These are phyloP conservation scores for Chanos chanos DNA, from an alignment of 2,797 vertebrate genomes.

Conservation along the genomic window DNA sequence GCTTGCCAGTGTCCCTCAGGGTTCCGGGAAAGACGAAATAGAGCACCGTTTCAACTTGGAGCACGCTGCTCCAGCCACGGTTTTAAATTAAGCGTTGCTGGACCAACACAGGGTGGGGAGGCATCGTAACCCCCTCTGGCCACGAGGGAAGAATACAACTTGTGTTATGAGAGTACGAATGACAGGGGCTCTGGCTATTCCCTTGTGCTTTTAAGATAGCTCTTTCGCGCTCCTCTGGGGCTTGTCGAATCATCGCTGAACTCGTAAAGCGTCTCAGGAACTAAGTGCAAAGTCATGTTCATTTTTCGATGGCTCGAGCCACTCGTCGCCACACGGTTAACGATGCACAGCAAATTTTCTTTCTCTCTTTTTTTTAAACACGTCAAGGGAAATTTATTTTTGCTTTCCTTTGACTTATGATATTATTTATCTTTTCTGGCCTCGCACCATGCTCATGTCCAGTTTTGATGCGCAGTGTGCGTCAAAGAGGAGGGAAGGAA, in stretches of 20 bases:
- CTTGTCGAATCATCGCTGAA: too few relatives aligned
- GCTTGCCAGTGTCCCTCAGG: constrained; percentile 72
- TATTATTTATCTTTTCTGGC: too few relatives aligned
- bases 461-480: constrained; percentile 26
- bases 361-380: too few relatives aligned
- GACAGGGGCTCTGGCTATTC: too few relatives aligned
- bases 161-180: constrained; percentile 44
- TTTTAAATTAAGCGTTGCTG: constrained; percentile 77
- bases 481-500: constrained; percentile 21
- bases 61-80: constrained; percentile 73
- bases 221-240: too few relatives aligned
- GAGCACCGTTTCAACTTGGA: constrained; percentile 65
- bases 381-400: constrained; percentile 17
- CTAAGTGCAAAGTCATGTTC: too few relatives aligned
- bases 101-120: constrained; percentile 27
- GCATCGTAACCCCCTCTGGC: constrained; percentile 52
- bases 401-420: too few relatives aligned
- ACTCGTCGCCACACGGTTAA: too few relatives aligned
- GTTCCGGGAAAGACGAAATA: constrained; percentile 67
- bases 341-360: too few relatives aligned
- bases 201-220: too few relatives aligned
- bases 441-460: constrained; percentile 17
- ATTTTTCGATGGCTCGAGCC: too few relatives aligned
- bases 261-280: too few relatives aligned
- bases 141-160: constrained; percentile 60